Conservation (phyloP, 2,888 invertebrate genomes). For the Esperia sulphurella region DNA sequence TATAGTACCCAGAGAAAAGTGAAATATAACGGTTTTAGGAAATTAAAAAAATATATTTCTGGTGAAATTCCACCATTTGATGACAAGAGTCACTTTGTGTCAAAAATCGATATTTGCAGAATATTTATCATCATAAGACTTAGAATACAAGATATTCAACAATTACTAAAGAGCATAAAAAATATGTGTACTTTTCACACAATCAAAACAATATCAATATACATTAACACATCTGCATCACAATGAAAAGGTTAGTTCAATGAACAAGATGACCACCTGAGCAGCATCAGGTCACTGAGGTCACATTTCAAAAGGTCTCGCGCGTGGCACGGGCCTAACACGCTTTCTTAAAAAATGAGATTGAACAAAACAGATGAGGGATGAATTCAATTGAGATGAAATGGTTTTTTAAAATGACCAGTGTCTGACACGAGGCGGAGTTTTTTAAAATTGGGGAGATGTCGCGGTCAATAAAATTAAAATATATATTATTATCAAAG, state of each 20-base stretch:
- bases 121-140: background rate
- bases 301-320: slow-evolving; percentile 3
- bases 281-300: slow-evolving; percentile 6
- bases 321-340: slow-evolving; percentile 6
- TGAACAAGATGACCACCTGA: background rate
- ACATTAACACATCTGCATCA: background rate
- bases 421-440: slow-evolving; percentile 3
- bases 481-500: background rate
- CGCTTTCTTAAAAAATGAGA: background rate
- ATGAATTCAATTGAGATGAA: slow-evolving; percentile 7
- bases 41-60: too few species aligned
- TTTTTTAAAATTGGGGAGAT: slow-evolving; percentile 3
- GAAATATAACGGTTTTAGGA: too few species aligned
- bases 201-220: background rate
- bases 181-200: too few species aligned
- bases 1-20: too few species aligned
- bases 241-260: slow-evolving; percentile 1
- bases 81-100: too few species aligned
- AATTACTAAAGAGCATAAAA: too few species aligned
- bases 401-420: slow-evolving; percentile 2
- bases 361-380: background rate
- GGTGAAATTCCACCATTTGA: too few species aligned
- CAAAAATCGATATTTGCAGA: background rate
- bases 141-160: too few species aligned
- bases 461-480: background rate